A percentile compares a stretch with the other conserved stretches of the same genome.
Conservation (phyloP, 2,113 vertebrate species). For the Eretmochelys imbricata region DNA sequence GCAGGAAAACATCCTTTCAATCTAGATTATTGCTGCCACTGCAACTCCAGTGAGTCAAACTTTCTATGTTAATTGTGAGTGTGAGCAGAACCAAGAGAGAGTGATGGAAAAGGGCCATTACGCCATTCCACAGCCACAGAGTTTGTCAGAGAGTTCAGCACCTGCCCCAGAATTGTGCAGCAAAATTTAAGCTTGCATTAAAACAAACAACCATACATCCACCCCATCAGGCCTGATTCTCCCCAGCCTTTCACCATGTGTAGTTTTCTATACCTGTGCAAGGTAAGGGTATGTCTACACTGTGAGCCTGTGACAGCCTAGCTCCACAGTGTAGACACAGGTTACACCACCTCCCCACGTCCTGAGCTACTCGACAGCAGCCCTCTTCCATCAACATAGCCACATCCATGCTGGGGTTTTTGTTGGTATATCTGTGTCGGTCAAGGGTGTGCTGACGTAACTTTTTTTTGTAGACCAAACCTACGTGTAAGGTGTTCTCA, state of each 20-base stretch:
- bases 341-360: background rate
- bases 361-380: background rate
- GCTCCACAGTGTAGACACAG: background rate
- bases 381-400: background rate
- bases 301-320: background rate
- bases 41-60: background rate
- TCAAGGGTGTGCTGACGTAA: background rate
- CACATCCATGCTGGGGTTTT: background rate
- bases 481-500: background rate
- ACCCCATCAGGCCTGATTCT: background rate
- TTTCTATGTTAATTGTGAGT: background rate
- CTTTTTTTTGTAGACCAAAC: background rate
- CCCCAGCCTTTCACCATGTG: background rate
- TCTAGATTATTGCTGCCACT: background rate
- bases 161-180: background rate
- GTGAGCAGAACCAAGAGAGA: background rate
- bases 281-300: background rate
- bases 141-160: background rate
- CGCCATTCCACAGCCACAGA: background rate
- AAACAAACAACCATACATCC: background rate
- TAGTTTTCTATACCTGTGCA: background rate
- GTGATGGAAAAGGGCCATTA: background rate
- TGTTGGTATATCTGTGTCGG: background rate
- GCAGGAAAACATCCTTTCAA: background rate
- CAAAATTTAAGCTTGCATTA: background rate